Conservation (phyloP, 2,113 vertebrate genomes). For the Heterochromis multidens region DNA sequence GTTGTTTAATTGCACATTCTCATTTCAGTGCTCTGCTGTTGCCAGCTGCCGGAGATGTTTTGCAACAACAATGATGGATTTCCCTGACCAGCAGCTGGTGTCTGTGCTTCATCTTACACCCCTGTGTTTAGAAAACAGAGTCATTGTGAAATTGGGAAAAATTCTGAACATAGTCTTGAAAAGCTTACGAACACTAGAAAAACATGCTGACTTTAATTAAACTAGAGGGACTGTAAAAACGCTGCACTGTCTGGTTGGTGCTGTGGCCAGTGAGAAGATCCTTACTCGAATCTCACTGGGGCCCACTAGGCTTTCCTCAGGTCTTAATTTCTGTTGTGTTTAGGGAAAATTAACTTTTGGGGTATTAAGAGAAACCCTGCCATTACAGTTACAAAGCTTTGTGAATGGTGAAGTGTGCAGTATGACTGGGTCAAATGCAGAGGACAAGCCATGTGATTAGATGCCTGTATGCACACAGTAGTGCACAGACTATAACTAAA, state of each 20-base stretch:
- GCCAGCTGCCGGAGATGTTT: conserved; percentile 37
- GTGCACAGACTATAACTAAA: not conserved
- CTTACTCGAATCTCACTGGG: not conserved
- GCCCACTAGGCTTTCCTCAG: not conserved
- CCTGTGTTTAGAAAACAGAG: conserved; percentile 18
- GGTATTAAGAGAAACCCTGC: not conserved
- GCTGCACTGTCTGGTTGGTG: not conserved
- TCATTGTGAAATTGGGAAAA: conserved; percentile 37
- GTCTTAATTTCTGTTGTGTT: not conserved
- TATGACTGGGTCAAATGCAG: not conserved
- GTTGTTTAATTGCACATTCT: conserved; percentile 38
- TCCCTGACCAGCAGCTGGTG: not conserved
- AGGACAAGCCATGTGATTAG: not conserved
- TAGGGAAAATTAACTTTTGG: not conserved
- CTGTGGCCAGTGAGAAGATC: not conserved
- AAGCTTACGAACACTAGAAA: not conserved
- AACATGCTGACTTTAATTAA: not conserved
- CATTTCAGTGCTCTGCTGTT: not conserved
- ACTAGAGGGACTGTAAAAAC: not conserved
- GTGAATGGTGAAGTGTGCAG: not conserved
- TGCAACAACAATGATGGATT: conserved; percentile 39
- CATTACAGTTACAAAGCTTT: not conserved
- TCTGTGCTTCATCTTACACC: not conserved
- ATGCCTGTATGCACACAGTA: not conserved
- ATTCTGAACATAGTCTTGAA: not conserved